Evolutionary conservation across 2,113 vertebrate genomes (phyloP), one percentile per base, ranked within the genome.

Genomic region (Apeltes quadracus): DNA sequence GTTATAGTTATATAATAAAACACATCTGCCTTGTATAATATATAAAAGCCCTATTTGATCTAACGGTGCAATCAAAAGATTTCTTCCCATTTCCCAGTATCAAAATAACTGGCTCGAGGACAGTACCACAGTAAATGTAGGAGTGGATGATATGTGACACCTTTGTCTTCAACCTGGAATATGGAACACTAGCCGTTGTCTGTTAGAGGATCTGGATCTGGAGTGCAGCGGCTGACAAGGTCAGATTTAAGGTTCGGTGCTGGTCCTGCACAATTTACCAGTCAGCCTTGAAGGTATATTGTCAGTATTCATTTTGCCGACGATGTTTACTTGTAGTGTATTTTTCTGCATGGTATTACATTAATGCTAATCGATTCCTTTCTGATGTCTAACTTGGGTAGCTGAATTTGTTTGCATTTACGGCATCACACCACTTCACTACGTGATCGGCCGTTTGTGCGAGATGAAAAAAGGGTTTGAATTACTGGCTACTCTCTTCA

Each of bases 221-320:
- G 59, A 76, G 76, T 44, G 68, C 3, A 48, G 43, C 5, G 41
- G 39, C 64, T 53, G 22, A 71, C 51, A 76, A 81, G 81, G 78
- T 78, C 76, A 78, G 41, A 69, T 50, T 61, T 62, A 59, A 56
- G 53, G 72, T 70, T 43, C 36, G 12, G 43, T 59, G 51, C 72
- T 69, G 32, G 62, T 81, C 74, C 68, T 62, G 84, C 72, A 73
- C 34, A 70, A 73, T 87, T 73, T 78, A 76, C 68, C 61, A 44
- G 59, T 76, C 57, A 57, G 53, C 51, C 15, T 50, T 71, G 34
- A 74, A 79, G 50, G 12, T 56, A 32, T 25, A 72, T 44, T 67
- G 22, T 61, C 36, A 18, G 16, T 5, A 23, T 46, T 7, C n/a
- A 13, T 57, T 46, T 66, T 64, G 10, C 32, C 22, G 20, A 48